A percentile compares a stretch with the other conserved stretches of the same genome.
Conservation (phyloP, 2,113 vertebrate species). For the Istiophorus platypterus region DNA sequence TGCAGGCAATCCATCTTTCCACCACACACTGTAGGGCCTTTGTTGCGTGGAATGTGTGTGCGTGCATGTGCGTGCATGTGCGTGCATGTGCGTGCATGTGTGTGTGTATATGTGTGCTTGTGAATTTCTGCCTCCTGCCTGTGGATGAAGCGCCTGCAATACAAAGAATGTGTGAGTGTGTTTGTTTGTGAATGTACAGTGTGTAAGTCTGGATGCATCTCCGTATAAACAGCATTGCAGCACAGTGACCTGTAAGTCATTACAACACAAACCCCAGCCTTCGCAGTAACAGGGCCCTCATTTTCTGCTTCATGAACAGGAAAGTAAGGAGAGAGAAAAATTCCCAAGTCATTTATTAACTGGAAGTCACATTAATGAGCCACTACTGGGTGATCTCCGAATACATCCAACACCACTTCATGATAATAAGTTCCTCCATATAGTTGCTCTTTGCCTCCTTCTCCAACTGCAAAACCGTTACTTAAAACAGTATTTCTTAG, state of each 20-base stretch:
- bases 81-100: slow-evolving; percentile 28
- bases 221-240: slow-evolving; percentile 75
- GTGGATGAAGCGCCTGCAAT: slow-evolving; percentile 46
- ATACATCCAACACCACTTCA: slow-evolving; percentile 68
- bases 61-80: slow-evolving; percentile 45
- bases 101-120: slow-evolving; percentile 50
- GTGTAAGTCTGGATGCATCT: slow-evolving; percentile 53
- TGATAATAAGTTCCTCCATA: slow-evolving; percentile 64
- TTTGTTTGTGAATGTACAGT: slow-evolving; percentile 63
- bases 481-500: slow-evolving; percentile 25
- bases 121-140: slow-evolving; percentile 51
- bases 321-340: slow-evolving; percentile 68
- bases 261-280: slow-evolving; percentile 63
- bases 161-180: slow-evolving; percentile 61
- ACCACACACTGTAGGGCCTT: slow-evolving; percentile 82
- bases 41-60: slow-evolving; percentile 82
- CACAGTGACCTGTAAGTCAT: slow-evolving; percentile 64
- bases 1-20: slow-evolving; percentile 78
- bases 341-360: slow-evolving; percentile 72
- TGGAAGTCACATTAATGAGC: slow-evolving; percentile 75
- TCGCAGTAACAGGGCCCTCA: slow-evolving; percentile 64
- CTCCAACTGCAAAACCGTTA: slow-evolving; percentile 20
- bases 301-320: slow-evolving; percentile 81
- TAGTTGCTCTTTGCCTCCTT: slow-evolving; percentile 72
- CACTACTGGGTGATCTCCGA: slow-evolving; percentile 65